Base-by-base conservation (phyloP, 2,113 vertebrate genomes). In the Thunnus maccoyii region DNA sequence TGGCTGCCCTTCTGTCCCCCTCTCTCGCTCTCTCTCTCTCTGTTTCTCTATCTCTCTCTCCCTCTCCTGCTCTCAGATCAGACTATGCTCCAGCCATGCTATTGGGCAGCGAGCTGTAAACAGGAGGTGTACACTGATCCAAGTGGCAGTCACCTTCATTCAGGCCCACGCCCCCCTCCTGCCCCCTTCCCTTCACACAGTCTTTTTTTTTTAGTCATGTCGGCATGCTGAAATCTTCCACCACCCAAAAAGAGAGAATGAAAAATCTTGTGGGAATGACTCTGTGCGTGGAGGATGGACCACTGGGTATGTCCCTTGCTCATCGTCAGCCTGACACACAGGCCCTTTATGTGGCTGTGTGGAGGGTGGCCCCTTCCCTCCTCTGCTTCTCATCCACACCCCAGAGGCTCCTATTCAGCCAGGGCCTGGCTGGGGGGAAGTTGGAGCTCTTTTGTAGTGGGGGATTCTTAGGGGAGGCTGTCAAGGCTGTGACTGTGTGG, bases 401-500 rank as follows among this genome's bases (percentile, higher is more conserved):
- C 95, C 87, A 91, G 88, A 93, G 90, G 80, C 88, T 91, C 84
- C 93, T 86, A 94, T 96, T 96, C 92, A 95, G 84, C 70, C 83
- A 80, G 0, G 85, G 87, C 85, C 86, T 89, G 89, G 84, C 88
- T 88, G 83, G 90, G 93, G 90, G 91, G 92, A 86, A 90, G 91
- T 88, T 90, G 88, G 87, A 80, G 72, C 85, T 88, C 90, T 92
- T 95, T 95, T 95, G 93, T 94, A 73, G 78, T 84, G 64, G 60
- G 63, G 83, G 85, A 90, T 92, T 94, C 92, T 94, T 92, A 92
- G 90, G 89, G 91, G 91, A 92, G 84, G 87, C 89, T 94, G 92
- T 96, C 93, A 94, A 95, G 91, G 94, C 95, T 90, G 90, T 69
- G 89, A 95, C 94, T 95, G 95, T 95, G 94, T 94, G 91, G 87